phyloP scores from a whole-genome alignment of 2,888 invertebrate species.

The Eugnorisma glareosa region DNA sequence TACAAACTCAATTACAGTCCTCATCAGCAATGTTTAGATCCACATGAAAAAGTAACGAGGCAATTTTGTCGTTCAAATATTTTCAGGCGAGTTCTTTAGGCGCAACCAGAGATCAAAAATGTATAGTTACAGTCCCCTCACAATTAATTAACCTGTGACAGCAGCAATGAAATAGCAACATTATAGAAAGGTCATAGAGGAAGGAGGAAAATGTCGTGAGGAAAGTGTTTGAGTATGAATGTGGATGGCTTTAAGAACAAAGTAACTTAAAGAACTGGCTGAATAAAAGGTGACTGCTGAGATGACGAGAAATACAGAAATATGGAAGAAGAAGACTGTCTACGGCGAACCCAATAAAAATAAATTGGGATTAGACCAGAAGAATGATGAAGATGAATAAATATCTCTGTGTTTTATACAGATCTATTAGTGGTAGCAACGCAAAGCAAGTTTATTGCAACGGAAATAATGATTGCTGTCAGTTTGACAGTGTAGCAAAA shows the following conservation, averaged over 20 bases:
- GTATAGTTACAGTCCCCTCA: background rate
- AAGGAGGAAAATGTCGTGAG: background rate
- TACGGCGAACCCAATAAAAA: background rate
- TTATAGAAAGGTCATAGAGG: background rate
- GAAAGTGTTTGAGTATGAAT: background rate
- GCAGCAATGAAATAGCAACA: background rate
- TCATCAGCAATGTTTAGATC: constrained; percentile 60
- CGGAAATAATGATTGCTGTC: background rate
- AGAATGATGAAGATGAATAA: background rate
- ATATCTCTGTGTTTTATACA: background rate
- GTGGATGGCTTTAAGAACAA: background rate
- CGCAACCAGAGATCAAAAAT: constrained; percentile 4
- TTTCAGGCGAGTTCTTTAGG: constrained; percentile 41
- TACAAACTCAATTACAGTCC: constrained; percentile 58
- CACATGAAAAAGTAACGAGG: constrained; percentile 60
- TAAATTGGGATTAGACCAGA: background rate
- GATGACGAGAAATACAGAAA: background rate
- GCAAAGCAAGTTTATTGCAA: background rate
- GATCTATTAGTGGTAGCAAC: background rate
- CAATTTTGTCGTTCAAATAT: constrained; percentile 65
- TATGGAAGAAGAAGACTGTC: background rate
- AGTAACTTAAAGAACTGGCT: background rate
- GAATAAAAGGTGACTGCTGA: background rate
- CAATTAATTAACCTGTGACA: background rate
- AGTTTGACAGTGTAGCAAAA: background rate